A percentile compares a stretch with the other conserved stretches of the same genome.
Conservation (phyloP, 2,888 invertebrate genomes). For the Bedellia somnulentella region DNA sequence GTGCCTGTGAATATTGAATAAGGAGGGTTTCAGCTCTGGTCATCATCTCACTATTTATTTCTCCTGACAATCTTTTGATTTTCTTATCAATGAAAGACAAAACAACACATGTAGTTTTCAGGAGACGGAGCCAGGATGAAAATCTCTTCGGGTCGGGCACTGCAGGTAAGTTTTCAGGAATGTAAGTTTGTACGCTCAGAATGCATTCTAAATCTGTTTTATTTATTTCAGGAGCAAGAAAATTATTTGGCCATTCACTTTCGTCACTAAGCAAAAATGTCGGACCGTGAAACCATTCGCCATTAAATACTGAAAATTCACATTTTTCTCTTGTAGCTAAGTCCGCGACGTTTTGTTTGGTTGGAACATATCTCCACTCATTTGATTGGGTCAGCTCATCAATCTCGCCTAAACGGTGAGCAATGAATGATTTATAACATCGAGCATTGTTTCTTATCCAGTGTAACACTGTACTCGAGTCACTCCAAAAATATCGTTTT, state of each 20-base stretch:
- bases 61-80: not conserved
- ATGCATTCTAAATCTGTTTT: too few species aligned
- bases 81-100: not conserved
- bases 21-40: not conserved
- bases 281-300: slow-evolving; percentile 1
- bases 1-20: not conserved
- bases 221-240: too few species aligned
- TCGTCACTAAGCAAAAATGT: not conserved
- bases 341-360: not conserved
- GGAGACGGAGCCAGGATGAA: not conserved
- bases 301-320: not conserved
- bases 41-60: not conserved
- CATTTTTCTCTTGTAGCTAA: not conserved
- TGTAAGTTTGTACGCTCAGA: too few species aligned
- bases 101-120: not conserved
- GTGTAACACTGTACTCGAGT: not conserved
- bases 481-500: not conserved
- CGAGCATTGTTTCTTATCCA: slow-evolving; percentile 1
- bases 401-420: slow-evolving; percentile 1
- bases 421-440: not conserved
- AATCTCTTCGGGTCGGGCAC: not conserved
- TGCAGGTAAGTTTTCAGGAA: too few species aligned
- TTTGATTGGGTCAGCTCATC: not conserved
- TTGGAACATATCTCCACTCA: slow-evolving; percentile 1
- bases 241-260: too few species aligned